These are phyloP conservation scores for Dolichotis patagonum DNA, from an alignment of 2,113 vertebrate species.

Conservation along the genomic window DNA sequence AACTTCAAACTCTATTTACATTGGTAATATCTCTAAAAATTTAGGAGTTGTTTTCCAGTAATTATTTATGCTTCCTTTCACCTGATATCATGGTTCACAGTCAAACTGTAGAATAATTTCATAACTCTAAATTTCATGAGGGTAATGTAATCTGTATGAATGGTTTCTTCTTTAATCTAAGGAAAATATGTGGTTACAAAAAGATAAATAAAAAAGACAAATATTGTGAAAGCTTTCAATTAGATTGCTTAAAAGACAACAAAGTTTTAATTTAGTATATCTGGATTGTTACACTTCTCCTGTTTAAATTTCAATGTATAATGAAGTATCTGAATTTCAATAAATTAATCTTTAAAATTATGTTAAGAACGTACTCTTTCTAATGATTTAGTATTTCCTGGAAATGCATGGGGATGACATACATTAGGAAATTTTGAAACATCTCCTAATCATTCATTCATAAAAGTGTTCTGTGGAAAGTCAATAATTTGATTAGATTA, in stretches of 20 bases:
- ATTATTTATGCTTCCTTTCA: background rate
- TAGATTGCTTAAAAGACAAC: background rate
- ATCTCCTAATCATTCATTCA: background rate
- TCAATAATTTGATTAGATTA: background rate
- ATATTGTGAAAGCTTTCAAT: background rate
- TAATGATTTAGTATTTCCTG: background rate
- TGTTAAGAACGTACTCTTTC: background rate
- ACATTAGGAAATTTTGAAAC: background rate
- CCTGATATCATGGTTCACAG: background rate
- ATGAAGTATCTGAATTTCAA: background rate
- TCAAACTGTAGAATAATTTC: background rate
- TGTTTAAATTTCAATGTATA: background rate
- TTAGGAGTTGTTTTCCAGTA: background rate
- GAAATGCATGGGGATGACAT: background rate
- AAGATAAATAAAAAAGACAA: background rate
- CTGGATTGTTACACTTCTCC: background rate
- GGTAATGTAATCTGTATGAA: background rate
- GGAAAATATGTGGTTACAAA: background rate
- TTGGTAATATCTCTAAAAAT: background rate
- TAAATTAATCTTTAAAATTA: background rate
- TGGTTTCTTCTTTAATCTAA: background rate
- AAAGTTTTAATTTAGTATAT: background rate
- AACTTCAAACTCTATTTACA: background rate
- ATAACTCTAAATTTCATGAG: background rate
- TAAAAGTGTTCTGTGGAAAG: background rate